Base-by-base conservation (phyloP, 2,888 invertebrate species). In the Seira ritae region DNA sequence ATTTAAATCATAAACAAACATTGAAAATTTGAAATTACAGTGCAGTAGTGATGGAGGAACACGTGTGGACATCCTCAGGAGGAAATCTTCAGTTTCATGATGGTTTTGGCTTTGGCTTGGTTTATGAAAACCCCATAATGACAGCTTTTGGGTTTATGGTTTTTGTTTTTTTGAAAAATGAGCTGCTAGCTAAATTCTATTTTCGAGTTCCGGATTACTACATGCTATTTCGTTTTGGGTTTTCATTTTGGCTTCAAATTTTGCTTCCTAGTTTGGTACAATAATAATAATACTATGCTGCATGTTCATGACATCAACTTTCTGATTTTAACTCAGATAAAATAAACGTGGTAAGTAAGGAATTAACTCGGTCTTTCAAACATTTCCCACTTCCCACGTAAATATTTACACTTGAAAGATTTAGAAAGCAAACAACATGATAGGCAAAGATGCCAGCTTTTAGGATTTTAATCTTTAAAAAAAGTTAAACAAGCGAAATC, bases 371-470 rank as follows among this genome's bases (percentile, higher is more conserved):
- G 31, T 72, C 22, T 71, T 66, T 65, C 23, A 71, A 70, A 78
- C 62, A 71, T 42, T 77, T 24, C 42, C 12, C 20, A 24, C 17
- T 19, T n/a, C 42, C 24, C 62, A 60, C 50, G 42, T 71, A 78
- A 78, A 78, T 46, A 78, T 78, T 78, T 78, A 78, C 70, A 69
- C 42, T 17, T 12, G 42, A 42, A 12, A 42, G 42, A 42, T 42
- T 42, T 42, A 42, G 42, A 42, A 42, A 42, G 42, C 42, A 42
- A 42, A 42, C 42, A 42, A 42, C 6, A 42, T 42, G 42, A 42
- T 4, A 42, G 42, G 12, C 4, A 12, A 12, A 42, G 42, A 42
- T 42, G 42, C 6, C 4, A 42, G 12, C 6, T 42, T 42, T 12
- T 42, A 42, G 42, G 12, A 42, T 42, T 42, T 8, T n/a, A 4